Percentiles rank a stretch among this genome's conserved stretches.
Evolutionary conservation across 2,113 vertebrate species (phyloP).

Genomic region (Egretta garzetta): DNA sequence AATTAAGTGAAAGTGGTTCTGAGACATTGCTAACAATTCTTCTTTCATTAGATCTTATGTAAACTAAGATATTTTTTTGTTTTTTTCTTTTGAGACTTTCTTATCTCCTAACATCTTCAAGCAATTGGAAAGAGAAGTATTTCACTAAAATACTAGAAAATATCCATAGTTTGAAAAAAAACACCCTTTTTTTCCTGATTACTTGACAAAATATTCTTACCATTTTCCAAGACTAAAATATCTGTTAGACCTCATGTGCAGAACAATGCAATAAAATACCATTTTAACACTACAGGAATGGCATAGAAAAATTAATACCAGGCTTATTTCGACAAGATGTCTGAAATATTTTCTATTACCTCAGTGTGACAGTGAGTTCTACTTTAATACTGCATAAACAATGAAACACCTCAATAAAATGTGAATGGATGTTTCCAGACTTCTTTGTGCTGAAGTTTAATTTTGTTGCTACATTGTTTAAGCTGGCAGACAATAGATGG

Average conservation of each 20-base stretch:
- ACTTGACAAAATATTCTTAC: not conserved
- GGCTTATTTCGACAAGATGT: not conserved
- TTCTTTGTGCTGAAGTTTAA: not conserved
- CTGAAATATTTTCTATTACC: not conserved
- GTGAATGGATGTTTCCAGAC: not conserved
- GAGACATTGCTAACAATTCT: not conserved
- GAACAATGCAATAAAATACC: not conserved
- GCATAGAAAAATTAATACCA: not conserved
- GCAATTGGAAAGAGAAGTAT: not conserved
- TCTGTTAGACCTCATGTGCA: not conserved
- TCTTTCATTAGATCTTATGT: not conserved
- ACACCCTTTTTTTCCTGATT: fast-evolving
- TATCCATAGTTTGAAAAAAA: not conserved
- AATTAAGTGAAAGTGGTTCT: not conserved
- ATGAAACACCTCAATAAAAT: not conserved
- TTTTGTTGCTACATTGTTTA: not conserved
- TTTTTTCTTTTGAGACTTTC: not conserved
- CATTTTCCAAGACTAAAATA: not conserved
- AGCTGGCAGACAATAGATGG: not conserved
- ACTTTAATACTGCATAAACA: not conserved
- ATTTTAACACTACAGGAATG: not conserved
- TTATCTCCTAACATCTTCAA: not conserved
- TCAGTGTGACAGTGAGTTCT: not conserved
- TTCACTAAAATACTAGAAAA: not conserved
- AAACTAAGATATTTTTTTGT: not conserved